Conservation (phyloP, 2,113 vertebrate species). For the Laterallus jamaicensis region DNA sequence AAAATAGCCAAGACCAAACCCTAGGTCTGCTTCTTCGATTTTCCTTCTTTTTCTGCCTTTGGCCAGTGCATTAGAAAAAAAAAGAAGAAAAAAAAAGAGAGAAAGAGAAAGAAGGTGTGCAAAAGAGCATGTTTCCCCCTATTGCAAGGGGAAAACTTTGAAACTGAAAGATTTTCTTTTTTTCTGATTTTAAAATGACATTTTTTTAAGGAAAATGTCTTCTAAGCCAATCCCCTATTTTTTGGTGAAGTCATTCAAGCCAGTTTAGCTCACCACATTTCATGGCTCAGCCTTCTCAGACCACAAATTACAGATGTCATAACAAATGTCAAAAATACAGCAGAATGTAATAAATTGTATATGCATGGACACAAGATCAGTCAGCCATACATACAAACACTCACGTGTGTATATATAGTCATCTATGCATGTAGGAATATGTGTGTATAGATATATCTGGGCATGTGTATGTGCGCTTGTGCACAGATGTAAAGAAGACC, state of each 20-base stretch:
- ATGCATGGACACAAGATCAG: neutral
- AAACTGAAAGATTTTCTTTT: neutral
- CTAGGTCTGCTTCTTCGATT: neutral
- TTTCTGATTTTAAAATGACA: neutral
- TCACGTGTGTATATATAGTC: neutral
- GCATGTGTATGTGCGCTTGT: accelerated
- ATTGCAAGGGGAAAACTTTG: neutral
- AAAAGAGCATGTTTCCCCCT: neutral
- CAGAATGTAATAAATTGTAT: neutral
- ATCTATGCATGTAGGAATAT: neutral
- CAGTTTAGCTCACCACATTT: conserved; percentile 14
- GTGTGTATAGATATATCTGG: neutral
- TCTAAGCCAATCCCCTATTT: neutral
- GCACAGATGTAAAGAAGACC: neutral
- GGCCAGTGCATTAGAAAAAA: neutral
- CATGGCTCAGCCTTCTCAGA: conserved; percentile 32
- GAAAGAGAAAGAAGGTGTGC: neutral
- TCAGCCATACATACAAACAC: neutral
- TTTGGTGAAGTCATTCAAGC: conserved; percentile 1
- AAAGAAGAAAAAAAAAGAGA: too few relatives aligned
- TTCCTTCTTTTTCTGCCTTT: conserved; percentile 4
- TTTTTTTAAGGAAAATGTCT: neutral
- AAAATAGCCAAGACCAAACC: conserved; percentile 1
- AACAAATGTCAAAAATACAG: conserved; percentile 60
- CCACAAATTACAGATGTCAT: conserved; percentile 58